Evolutionary conservation across 2,888 invertebrate species (phyloP).

Genomic region (Therioaphis trifolii): DNA sequence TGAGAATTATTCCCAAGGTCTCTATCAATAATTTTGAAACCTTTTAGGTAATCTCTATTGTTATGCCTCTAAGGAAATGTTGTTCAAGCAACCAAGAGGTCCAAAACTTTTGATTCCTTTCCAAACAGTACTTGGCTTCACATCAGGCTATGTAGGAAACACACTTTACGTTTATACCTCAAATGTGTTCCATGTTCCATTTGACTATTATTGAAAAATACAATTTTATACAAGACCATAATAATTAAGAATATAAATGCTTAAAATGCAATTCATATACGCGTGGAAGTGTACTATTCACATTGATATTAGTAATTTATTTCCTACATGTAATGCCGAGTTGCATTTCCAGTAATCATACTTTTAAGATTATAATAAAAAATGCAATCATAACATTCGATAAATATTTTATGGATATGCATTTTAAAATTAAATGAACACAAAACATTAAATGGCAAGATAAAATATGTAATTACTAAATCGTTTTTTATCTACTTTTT

Average conservation of each 20-base stretch:
- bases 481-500: background rate
- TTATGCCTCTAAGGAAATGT: background rate
- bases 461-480: background rate
- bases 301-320: background rate
- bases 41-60: background rate
- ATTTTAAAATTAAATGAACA: background rate
- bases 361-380: background rate
- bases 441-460: background rate
- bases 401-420: background rate
- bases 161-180: background rate
- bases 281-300: background rate
- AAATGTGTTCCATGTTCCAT: background rate
- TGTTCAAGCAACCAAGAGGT: background rate
- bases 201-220: background rate
- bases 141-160: background rate
- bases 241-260: background rate
- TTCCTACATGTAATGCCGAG: background rate
- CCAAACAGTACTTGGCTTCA: background rate
- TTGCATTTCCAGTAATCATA: background rate
- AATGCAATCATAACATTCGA: background rate
- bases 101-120: conserved; percentile 37
- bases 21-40: conserved; percentile 18
- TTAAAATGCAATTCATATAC: background rate
- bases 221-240: background rate
- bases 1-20: background rate